Evolutionary conservation across 1,140 invertebrate species (phyloP), one percentile per base, ranked within the genome.

Genomic region (Himalopsyche phryganea): DNA sequence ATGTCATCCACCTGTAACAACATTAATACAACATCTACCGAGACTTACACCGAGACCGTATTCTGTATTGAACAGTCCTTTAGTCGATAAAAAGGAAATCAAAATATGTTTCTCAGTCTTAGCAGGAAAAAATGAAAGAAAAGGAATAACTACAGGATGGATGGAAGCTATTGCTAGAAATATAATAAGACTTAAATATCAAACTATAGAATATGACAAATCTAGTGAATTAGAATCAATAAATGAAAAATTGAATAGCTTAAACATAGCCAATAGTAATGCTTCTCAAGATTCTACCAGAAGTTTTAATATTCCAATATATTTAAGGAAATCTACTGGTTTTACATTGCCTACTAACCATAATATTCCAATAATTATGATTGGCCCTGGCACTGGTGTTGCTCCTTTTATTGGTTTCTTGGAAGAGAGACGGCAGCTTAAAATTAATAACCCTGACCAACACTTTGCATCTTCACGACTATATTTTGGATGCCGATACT

Each of bases 351-450:
- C 83, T 69, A 70, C 66, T 59, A 80, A 80, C 76, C 65, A 71
- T 60, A 69, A 57, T 65, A 73, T 44, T 66, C 86, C 88, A 35
- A 69, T 91, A 32, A 82, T 94, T 58, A 82, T 94, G 70, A 83
- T 95, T 59, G 88, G 86, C 4, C 83, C 90, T 56, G 92, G 92
- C 11, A 92, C 90, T 28, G 92, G 91, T 10, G 72, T 93, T 17
- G 84, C 91, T 6, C 91, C 92, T 1, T 95, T 91, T 68, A 81
- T 82, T 57, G 83, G 84, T 11, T 87, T 86, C 66, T 65, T 87
- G 11, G 70, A 81, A 65, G 81, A 86, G 68, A 77, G 80, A 54
- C 61, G 72, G 68, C 15, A 65, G 57, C 54, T 73, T 52, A 66
- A 68, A 35, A 65, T 62, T 60, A 45, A 58, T n/a, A 65, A 66